phyloP scores from a whole-genome alignment of 2,797 vertebrate species.

The Myiotriccus ornatus region DNA sequence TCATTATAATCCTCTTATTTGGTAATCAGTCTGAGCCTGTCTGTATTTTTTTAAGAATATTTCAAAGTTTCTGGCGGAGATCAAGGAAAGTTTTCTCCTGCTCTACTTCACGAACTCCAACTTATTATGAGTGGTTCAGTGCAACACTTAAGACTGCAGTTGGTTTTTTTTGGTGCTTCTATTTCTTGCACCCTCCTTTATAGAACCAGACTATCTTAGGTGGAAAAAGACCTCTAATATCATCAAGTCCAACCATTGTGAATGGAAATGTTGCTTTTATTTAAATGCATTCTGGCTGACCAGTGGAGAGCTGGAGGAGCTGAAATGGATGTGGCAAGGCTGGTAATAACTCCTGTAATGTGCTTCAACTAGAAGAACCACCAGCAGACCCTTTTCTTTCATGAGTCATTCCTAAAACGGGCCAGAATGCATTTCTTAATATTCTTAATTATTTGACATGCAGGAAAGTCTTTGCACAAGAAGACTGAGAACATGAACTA shows the following conservation, averaged over 20 bases:
- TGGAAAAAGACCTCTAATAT: background rate
- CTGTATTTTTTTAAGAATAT: background rate
- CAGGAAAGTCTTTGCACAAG: background rate
- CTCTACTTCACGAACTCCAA: slow-evolving; percentile 34
- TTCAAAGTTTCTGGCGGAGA: slow-evolving; percentile 16
- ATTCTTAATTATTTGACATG: background rate
- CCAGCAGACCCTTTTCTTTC: background rate
- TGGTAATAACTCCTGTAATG: rapidly evolving
- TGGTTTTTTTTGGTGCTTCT: background rate
- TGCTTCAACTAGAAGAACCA: background rate
- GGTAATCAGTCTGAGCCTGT: slow-evolving; percentile 47
- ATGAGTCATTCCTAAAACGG: background rate
- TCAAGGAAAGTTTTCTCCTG: slow-evolving; percentile 48
- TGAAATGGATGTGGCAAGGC: background rate
- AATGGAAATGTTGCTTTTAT: background rate
- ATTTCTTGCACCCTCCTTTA: background rate
- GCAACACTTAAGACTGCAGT: background rate
- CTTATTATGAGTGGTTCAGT: background rate
- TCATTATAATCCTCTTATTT: slow-evolving; percentile 64
- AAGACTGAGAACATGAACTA: background rate
- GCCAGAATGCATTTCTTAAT: background rate
- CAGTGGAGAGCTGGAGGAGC: background rate
- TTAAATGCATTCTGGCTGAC: background rate
- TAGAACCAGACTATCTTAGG: background rate
- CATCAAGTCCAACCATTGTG: background rate